Percentiles rank a stretch among this genome's conserved stretches.
Evolutionary conservation across 2,888 invertebrate species (phyloP).

Genomic region (Aleiodes testaceus): DNA sequence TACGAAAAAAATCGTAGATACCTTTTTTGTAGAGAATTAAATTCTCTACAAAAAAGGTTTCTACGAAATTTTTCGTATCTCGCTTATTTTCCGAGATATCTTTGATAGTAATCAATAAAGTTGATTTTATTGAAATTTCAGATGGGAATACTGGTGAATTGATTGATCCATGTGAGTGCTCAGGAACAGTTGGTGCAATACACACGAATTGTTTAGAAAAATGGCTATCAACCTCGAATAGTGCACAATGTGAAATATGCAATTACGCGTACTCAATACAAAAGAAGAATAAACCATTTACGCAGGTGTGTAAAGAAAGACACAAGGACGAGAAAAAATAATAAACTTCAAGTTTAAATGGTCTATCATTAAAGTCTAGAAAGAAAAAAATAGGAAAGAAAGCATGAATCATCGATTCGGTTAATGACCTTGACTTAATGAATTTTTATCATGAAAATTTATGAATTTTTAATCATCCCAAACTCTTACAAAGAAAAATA

Average conservation of each 20-base stretch:
- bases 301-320: conserved; percentile 64
- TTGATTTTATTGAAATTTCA: conserved; percentile 44
- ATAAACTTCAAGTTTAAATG: background rate
- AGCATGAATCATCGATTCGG: background rate
- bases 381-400: background rate
- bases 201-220: conserved; percentile 76
- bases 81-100: no score
- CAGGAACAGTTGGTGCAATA: conserved; percentile 75
- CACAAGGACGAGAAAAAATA: background rate
- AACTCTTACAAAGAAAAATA: no score
- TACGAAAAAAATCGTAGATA: no score
- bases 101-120: no score
- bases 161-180: conserved; percentile 76
- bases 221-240: conserved; percentile 76
- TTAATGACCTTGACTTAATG: background rate
- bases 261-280: conserved; percentile 72
- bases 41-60: no score
- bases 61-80: no score
- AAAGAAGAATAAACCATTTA: conserved; percentile 70
- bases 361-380: conserved; percentile 4
- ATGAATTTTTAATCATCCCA: no score
- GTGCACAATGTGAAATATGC: conserved; percentile 76
- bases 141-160: conserved; percentile 73
- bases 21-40: no score
- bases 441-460: no score